These are phyloP conservation scores for Apostichopus californicus DNA, from an alignment of 35 echinoderm and acorn worm species.

Conservation along the genomic window DNA sequence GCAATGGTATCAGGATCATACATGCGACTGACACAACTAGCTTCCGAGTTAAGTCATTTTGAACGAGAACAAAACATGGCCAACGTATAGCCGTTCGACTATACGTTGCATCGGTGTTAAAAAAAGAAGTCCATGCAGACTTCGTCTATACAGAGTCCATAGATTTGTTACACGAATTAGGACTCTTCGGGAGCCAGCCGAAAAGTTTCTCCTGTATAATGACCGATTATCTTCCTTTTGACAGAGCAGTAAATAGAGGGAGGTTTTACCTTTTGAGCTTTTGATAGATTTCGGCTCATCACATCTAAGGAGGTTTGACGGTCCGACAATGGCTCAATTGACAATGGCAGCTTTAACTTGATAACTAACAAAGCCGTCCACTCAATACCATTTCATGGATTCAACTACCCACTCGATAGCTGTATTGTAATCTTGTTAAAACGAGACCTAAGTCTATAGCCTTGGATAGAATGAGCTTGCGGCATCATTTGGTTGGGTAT, in stretches of 20 bases:
- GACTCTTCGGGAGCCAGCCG: not conserved
- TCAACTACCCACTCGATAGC: not conserved
- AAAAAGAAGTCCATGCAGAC: no score
- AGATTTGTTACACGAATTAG: no score
- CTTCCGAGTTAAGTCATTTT: no score
- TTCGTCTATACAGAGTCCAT: no score
- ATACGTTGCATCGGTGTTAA: no score
- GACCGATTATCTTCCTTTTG: slow-evolving; percentile 26
- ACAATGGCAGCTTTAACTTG: slow-evolving; percentile 41
- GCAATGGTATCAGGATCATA: no score
- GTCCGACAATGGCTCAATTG: not conserved
- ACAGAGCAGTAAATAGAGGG: slow-evolving; percentile 26
- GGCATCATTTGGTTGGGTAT: not conserved
- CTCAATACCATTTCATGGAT: slow-evolving; percentile 27
- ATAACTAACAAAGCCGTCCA: slow-evolving; percentile 26
- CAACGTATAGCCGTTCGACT: no score
- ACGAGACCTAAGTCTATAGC: slow-evolving; percentile 15
- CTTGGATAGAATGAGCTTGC: not conserved
- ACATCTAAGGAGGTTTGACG: slow-evolving; percentile 37
- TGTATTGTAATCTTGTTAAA: slow-evolving; percentile 50
- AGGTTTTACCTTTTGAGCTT: not conserved
- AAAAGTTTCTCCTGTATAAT: not conserved
- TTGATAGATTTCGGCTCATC: slow-evolving; percentile 22
- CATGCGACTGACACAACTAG: no score
- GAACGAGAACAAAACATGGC: no score